These are phyloP conservation scores for Drosophila pruinosa DNA, from an alignment of 1,140 invertebrate genomes.

Conservation along the genomic window DNA sequence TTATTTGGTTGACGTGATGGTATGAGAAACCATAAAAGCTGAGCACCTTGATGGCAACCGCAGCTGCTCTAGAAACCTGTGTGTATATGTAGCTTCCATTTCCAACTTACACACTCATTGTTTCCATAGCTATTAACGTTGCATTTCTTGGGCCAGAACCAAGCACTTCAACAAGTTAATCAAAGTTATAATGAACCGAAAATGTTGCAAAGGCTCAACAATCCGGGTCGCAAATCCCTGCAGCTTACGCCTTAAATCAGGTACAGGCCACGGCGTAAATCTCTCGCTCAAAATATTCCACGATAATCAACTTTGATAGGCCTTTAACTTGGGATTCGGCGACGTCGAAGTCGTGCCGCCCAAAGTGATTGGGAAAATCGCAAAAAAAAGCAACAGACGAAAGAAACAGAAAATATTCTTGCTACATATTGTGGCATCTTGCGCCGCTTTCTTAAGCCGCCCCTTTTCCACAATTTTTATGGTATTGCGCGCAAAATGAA, in stretches of 20 bases:
- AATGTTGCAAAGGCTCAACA: slow-evolving; percentile 18
- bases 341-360: slow-evolving; percentile 19
- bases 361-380: slow-evolving; percentile 70
- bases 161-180: slow-evolving; percentile 64
- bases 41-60: slow-evolving; percentile 54
- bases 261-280: slow-evolving; percentile 70
- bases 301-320: slow-evolving; percentile 80
- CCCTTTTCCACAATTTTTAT: slow-evolving; percentile 61
- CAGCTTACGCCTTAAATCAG: slow-evolving; percentile 68
- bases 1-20: slow-evolving; percentile 47
- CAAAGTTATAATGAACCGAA: slow-evolving; percentile 42
- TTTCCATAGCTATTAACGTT: slow-evolving; percentile 59
- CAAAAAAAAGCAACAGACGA: slow-evolving; percentile 38
- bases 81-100: slow-evolving; percentile 52
- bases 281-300: slow-evolving; percentile 73
- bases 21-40: slow-evolving; percentile 41
- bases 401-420: neutral
- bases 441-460: slow-evolving; percentile 13
- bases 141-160: slow-evolving; percentile 34
- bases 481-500: slow-evolving; percentile 53
- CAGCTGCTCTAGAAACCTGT: slow-evolving; percentile 6
- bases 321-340: slow-evolving; percentile 20
- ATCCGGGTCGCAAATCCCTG: slow-evolving; percentile 66
- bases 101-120: neutral
- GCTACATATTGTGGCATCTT: slow-evolving; percentile 10